A percentile compares a stretch with the other conserved stretches of the same genome.
Conservation (phyloP, 2,888 invertebrate species). For the Drosophila rellima region DNA sequence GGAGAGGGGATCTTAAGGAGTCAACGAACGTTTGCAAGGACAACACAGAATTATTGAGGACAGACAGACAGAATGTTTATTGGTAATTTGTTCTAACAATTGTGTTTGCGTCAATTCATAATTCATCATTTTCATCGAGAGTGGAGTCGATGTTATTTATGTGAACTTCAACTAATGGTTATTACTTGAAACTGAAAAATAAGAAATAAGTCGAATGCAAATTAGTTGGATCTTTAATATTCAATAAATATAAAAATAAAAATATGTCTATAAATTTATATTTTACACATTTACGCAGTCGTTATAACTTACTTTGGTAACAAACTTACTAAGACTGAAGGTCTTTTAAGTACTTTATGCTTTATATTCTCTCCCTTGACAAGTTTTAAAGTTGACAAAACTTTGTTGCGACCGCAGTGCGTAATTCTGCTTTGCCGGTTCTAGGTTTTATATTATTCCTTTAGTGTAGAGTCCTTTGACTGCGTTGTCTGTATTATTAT, state of each 20-base stretch:
- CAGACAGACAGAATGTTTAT: slow-evolving; percentile 44
- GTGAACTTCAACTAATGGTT: background rate
- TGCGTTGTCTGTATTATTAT: slow-evolving; percentile 5
- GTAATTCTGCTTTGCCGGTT: slow-evolving; percentile 15
- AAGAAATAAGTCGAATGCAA: too few relatives aligned
- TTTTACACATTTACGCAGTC: background rate
- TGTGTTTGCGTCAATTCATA: slow-evolving; percentile 24
- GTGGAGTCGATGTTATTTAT: background rate
- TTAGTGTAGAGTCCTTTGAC: slow-evolving; percentile 29
- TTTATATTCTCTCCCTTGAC: background rate
- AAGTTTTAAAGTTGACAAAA: slow-evolving; percentile 30
- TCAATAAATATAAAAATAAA: background rate
- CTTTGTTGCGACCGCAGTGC: slow-evolving; percentile 43
- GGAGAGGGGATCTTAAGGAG: slow-evolving; percentile 16
- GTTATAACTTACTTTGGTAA: slow-evolving; percentile 3
- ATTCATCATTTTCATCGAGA: background rate
- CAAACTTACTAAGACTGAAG: slow-evolving; percentile 3
- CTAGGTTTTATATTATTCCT: background rate
- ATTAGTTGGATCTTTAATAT: background rate
- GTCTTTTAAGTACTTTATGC: slow-evolving; percentile 7
- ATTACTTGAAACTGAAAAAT: background rate
- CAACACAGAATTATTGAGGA: slow-evolving; percentile 24
- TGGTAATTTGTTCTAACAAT: slow-evolving; percentile 65
- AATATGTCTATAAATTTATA: too few relatives aligned
- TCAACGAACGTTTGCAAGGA: slow-evolving; percentile 58